These are phyloP conservation scores for Acyrthosiphon pisum DNA, from an alignment of 1,140 invertebrate genomes.

Conservation along the genomic window DNA sequence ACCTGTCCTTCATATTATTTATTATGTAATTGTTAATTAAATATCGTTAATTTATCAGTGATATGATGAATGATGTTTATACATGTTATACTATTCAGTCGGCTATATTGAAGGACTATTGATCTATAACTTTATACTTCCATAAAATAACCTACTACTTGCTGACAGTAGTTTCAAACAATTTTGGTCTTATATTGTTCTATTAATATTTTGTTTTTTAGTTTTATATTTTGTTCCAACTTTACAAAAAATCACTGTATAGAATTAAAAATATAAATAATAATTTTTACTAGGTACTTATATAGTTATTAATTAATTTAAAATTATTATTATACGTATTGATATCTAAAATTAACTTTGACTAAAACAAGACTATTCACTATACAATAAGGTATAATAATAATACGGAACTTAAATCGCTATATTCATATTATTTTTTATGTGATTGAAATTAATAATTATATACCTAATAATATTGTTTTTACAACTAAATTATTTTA, in stretches of 20 bases:
- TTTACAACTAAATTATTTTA: not conserved
- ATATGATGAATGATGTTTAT: conserved; percentile 1
- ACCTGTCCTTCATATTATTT: not conserved
- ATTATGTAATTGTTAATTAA: not conserved
- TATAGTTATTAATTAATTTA: conserved; percentile 1
- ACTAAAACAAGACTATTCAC: not conserved
- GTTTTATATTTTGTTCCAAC: not conserved
- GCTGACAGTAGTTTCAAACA: not conserved
- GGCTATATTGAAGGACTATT: not conserved
- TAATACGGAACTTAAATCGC: not conserved
- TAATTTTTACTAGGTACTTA: not conserved
- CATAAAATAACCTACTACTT: not conserved
- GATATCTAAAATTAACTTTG: not conserved
- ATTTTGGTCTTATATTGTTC: not conserved
- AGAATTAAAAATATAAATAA: not conserved
- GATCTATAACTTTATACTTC: not conserved
- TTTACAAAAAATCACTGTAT: not conserved
- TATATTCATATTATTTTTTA: not conserved
- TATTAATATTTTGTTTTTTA: conserved; percentile 1
- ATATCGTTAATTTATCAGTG: not conserved
- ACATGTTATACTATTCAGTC: not conserved
- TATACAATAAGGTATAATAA: not conserved
- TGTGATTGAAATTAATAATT: not conserved
- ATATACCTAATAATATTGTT: not conserved
- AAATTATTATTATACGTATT: not conserved